Percentiles rank a stretch among this genome's conserved stretches.
Conservation (phyloP, 1,140 invertebrate genomes). For the Lepidurus couesii region DNA sequence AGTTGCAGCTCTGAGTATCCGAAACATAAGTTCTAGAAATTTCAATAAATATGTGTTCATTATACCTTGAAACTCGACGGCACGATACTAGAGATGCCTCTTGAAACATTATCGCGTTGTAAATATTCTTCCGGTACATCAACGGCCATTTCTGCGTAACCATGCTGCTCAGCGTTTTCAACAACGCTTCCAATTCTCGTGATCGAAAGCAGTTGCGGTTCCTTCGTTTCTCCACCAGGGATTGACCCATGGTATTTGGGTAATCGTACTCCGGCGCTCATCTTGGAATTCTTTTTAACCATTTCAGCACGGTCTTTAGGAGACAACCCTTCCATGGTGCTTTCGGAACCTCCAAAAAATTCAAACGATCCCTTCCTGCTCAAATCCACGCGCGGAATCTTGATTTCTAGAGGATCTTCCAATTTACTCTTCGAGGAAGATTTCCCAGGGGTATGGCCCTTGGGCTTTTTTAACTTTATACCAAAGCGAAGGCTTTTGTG, state of each 20-base stretch:
- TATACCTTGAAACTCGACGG: background rate
- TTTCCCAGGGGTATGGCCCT: background rate
- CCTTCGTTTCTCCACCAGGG: background rate
- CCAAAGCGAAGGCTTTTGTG: constrained; percentile 25
- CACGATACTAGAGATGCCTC: background rate
- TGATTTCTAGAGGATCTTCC: background rate
- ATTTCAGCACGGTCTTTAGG: constrained; percentile 30
- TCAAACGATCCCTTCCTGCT: background rate
- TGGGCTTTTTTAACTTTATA: constrained; percentile 31
- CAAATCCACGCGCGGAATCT: constrained; percentile 1
- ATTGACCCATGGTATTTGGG: background rate
- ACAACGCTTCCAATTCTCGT: background rate
- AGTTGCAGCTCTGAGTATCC: too few relatives aligned
- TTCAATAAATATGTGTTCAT: background rate
- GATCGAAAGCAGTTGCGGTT: background rate
- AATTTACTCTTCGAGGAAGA: background rate
- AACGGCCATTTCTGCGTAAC: background rate
- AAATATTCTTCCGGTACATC: background rate
- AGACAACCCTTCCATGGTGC: constrained; percentile 25
- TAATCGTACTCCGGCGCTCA: constrained; percentile 27
- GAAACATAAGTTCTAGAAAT: too few relatives aligned
- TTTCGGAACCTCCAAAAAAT: background rate
- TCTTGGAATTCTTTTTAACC: constrained; percentile 24
- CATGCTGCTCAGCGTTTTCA: background rate
- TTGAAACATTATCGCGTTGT: background rate